phyloP scores from a whole-genome alignment of 2,797 vertebrate species.

The Peromyscus aztecus region DNA sequence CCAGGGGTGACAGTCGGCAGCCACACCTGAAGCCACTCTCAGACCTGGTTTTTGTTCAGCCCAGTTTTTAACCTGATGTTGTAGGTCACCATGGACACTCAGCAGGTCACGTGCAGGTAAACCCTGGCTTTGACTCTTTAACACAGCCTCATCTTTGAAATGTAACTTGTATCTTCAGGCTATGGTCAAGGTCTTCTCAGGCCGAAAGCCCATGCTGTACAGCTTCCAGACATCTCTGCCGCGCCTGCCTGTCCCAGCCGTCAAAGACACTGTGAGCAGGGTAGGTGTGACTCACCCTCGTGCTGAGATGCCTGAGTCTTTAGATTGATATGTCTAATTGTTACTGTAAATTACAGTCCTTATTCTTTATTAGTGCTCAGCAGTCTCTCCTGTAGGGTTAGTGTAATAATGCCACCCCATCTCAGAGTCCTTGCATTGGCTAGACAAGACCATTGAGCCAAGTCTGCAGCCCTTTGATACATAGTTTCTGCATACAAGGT shows the following conservation, averaged over 20 bases:
- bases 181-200: slow-evolving; percentile 95
- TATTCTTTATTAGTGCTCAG: neutral
- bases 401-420: neutral
- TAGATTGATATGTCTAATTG: neutral
- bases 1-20: neutral
- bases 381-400: too few species aligned
- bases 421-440: too few species aligned
- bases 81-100: fast-evolving
- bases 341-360: fast-evolving
- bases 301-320: fast-evolving
- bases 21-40: neutral
- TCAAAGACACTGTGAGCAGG: slow-evolving; percentile 94
- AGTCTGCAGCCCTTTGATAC: neutral
- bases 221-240: slow-evolving; percentile 98
- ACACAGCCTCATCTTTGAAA: fast-evolving
- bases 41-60: neutral
- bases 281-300: slow-evolving; percentile 65
- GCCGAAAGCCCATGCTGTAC: slow-evolving; percentile 97
- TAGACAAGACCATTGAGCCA: neutral
- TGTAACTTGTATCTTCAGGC: slow-evolving; percentile 73
- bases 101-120: fast-evolving
- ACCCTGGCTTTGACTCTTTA: neutral
- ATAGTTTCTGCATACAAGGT: neutral
- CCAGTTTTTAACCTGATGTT: neutral
- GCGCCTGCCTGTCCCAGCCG: slow-evolving; percentile 93